Evolutionary conservation across 1,140 invertebrate species (phyloP), one percentile per base, ranked within the genome.

Genomic region (Copidosoma floridanum): DNA sequence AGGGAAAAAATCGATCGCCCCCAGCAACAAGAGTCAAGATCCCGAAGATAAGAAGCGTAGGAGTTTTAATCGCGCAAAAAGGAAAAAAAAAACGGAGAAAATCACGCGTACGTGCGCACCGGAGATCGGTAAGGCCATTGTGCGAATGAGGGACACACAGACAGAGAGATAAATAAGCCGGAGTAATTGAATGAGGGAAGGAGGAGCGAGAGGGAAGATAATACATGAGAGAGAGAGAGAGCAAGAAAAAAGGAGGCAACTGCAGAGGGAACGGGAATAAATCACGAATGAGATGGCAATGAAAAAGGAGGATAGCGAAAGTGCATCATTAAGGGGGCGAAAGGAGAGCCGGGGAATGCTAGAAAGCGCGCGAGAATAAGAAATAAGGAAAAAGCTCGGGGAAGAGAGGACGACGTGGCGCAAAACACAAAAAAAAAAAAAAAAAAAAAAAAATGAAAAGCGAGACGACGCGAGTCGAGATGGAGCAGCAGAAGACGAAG

Each of bases 111-210:
- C 21, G 23, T 8, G 18, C 24, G 23, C 24, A 43, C 3, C n/a
- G n/a, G n/a, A n/a, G n/a, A n/a, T n/a, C 21, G n/a, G 14, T 43
- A 37, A 58, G n/a, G 20, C 40, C 40, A 53, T 53, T 59, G 57
- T 53, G n/a, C 18, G 27, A 50, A 41, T 26, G n/a, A n/a, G n/a
- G n/a, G n/a, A n/a, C n/a, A n/a, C n/a, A n/a, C n/a, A n/a, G n/a
- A 59, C n/a, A 54, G 40, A 47, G 37, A 61, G 51, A 61, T 54
- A 61, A 61, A 61, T 61, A 61, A 48, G 46, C 29, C 29, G n/a
- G 29, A 48, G 55, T 55, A 55, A 55, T 61, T 55, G 58, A 61
- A 61, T 54, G 48, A 58, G 50, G n/a, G 60, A 43, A 52, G 48
- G 60, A 38, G 18, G 23, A 41, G 51, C 37, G 23, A 41, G 27